A percentile compares a stretch with the other conserved stretches of the same genome.
Conservation (phyloP, 2,113 vertebrate genomes). For the Urocolius indicus region DNA sequence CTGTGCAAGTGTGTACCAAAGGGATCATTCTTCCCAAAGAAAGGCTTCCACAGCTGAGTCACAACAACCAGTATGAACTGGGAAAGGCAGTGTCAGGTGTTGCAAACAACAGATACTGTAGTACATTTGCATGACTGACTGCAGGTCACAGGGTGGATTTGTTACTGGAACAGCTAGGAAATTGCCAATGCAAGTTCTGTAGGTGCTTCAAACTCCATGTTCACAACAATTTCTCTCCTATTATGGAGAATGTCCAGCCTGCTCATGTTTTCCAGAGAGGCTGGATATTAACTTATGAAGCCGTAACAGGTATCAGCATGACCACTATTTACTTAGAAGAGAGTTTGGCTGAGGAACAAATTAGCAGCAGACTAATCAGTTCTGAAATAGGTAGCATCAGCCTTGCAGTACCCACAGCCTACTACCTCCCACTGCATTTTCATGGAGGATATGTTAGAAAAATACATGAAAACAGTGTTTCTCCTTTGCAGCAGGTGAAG, state of each 20-base stretch:
- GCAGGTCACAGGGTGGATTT: not conserved
- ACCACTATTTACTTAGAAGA: not conserved
- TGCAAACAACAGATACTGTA: not conserved
- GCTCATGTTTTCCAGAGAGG: not conserved
- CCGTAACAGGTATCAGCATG: not conserved
- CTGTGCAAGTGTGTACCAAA: not conserved
- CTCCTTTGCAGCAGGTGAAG: not conserved
- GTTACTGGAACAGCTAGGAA: not conserved
- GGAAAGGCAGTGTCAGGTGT: not conserved
- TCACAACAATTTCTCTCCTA: not conserved
- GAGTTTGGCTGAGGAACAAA: not conserved
- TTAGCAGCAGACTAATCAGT: not conserved
- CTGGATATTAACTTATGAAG: not conserved
- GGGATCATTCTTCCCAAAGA: not conserved
- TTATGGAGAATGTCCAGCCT: not conserved
- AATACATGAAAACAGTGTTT: not conserved
- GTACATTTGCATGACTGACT: accelerated
- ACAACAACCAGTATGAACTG: not conserved
- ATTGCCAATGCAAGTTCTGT: not conserved
- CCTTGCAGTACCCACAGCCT: not conserved
- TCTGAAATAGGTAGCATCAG: not conserved
- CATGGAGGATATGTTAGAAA: not conserved
- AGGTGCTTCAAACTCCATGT: not conserved
- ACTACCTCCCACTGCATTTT: not conserved
- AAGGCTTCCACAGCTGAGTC: not conserved